Base-by-base conservation (phyloP, 1,140 invertebrate genomes). In the Drosophila asahinai region DNA sequence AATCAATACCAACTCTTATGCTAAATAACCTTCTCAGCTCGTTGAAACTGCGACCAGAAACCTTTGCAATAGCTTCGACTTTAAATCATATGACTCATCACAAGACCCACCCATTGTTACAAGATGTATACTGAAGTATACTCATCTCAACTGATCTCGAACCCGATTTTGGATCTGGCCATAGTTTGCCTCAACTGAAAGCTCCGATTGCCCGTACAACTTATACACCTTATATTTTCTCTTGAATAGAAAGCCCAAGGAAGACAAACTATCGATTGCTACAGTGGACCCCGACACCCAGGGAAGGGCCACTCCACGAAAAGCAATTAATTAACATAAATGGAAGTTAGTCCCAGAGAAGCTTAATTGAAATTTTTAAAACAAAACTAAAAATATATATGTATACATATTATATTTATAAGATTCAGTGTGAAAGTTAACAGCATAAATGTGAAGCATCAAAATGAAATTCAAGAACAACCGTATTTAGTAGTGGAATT, bases 341-440 rank as follows among this genome's bases (percentile, higher is more conserved):
- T 33, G 36, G 22, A 64, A 48, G 49, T 43, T 64, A 40, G 67
- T 59, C 49, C 57, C 30, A 38, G 42, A 49, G 47, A 62, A 79
- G 57, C 70, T 63, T 49, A 73, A 66, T 65, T n/a, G 42, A 64
- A 43, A 79, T 76, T 76, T 65, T 67, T 55, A 51, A 78, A 72
- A 27, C 30, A 51, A 65, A 60, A 60, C 64, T 61, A 49, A 77
- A 73, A 55, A 7, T 52, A 81, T 77, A 78, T 86, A 76, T 82
- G 51, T 86, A 86, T 51, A 81, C 71, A 80, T 73, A 74, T 68
- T 63, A 47, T 71, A 71, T 42, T 51, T 33, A 57, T 62, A 75
- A 74, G 72, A 74, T 60, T 86, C 84, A 86, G 82, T 86, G 83
- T 86, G 82, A 86, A 84, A 86, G 82, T 86, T 86, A 86, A 86